Base-by-base conservation (phyloP, 1,140 invertebrate genomes). In the Agraylea sexmaculata region DNA sequence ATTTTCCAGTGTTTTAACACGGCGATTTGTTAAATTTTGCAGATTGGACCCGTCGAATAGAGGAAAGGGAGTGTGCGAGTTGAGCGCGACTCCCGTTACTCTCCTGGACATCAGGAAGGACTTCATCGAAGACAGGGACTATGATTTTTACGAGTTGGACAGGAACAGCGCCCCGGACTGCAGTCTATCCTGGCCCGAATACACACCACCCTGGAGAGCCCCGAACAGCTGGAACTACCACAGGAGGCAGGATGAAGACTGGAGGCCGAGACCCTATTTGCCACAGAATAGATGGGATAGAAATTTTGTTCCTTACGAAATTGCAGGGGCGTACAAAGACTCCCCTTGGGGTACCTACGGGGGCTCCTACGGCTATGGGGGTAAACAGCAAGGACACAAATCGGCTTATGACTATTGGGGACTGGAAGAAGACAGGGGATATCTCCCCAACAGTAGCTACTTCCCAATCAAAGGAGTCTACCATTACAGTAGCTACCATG, bases 91-190 rank as follows among this genome's bases (percentile, higher is more conserved):
- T 30, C 76, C 80, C 0, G 66, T 78, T 16, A 59, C 71, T 46
- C 69, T 73, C 25, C 70, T 83, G 53, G 76, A 83, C 47, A 44
- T 75, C 2, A 60, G 66, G 19, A 52, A 67, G 17, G 77, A 81
- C 53, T 74, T 81, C 27, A 60, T 70, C 7, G 60, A 70, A 11
- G 81, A 86, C 57, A 69, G 73, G 11, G 73, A 79, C 22, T 85
- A 77, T 46, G 82, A 86, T 55, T 85, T 81, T 51, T 86, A 82
- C 51, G 78, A 83, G 46, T 61, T 74, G 13, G 78, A 85, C 55
- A 58, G 75, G 32, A 78, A 77, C 38, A 66, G 64, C 46, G 47
- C 66, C 29, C 43, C 47, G 4, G 47, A 49, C 35, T 49, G 47
- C 22, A 49, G 47, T 32, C 11, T 49, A 8, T 37, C 21, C 27